These are phyloP conservation scores for Endotricha flammealis DNA, from an alignment of 2,888 invertebrate genomes.

Conservation along the genomic window DNA sequence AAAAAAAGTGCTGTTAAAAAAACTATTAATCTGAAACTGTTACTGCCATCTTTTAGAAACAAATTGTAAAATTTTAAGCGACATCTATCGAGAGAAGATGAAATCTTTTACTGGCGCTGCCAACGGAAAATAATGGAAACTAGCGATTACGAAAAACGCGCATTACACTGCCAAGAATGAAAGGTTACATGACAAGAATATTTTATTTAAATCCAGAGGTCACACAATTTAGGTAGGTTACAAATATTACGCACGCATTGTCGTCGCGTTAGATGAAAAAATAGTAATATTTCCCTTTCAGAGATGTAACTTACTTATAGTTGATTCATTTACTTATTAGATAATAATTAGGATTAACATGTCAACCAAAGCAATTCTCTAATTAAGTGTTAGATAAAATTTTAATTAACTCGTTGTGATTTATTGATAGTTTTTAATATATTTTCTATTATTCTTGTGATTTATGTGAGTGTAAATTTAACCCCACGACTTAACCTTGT, in stretches of 20 bases:
- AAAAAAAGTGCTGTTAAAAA: too few relatives aligned
- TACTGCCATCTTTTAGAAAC: too few relatives aligned
- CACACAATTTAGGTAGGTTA: constrained; percentile 23
- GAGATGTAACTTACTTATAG: constrained; percentile 52
- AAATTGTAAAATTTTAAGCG: too few relatives aligned
- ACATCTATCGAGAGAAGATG: too few relatives aligned
- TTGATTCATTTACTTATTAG: constrained; percentile 26
- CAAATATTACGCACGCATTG: constrained; percentile 41
- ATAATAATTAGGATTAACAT: constrained; percentile 2
- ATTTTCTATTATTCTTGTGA: background rate
- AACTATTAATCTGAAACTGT: too few relatives aligned
- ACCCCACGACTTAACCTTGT: too few relatives aligned
- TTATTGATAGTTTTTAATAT: constrained; percentile 17
- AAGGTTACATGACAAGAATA: constrained; percentile 11
- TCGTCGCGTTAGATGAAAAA: constrained; percentile 39
- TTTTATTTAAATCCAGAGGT: constrained; percentile 13
- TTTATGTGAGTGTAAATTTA: background rate
- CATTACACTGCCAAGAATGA: constrained; percentile 38
- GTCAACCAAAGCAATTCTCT: constrained; percentile 10
- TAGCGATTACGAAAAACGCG: constrained; percentile 24
- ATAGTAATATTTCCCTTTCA: constrained; percentile 34
- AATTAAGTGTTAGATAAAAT: constrained; percentile 8
- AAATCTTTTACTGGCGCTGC: constrained; percentile 9
- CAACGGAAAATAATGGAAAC: constrained; percentile 6
- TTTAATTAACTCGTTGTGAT: constrained; percentile 11